Base-by-base conservation (phyloP, 1,140 invertebrate species). In the Dolichoris vasculosae region DNA sequence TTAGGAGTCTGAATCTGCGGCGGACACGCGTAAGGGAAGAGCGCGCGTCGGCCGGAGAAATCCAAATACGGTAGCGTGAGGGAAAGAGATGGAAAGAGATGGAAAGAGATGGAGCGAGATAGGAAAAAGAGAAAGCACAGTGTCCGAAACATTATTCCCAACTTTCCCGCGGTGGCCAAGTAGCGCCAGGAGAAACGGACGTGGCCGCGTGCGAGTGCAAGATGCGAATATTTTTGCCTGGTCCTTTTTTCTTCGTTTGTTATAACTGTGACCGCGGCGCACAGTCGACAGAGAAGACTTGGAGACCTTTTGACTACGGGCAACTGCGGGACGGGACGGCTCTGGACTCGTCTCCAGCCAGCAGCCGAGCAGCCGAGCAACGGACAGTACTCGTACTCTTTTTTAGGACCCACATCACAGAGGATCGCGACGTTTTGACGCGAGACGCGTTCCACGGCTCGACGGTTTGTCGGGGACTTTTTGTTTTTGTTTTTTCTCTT, bases 1-100 rank as follows among this genome's bases (percentile, higher is more conserved):
- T 95, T 95, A 95, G 94, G 94, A 94, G 94, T 94, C 94, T 94
- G 94, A 94, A 95, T 95, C 94, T 95, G 94, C 93, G 94, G 94
- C 94, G 94, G 94, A 95, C 94, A 95, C 94, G 94, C 94, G 94
- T 94, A 94, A 94, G 94, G 94, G 94, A 92, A 91, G 89, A 89
- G 89, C 87, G 87, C 87, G 87, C 87, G 90, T 87, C 85, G 83
- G 87, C 90, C 76, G 30, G 55, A 67, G 78, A 64, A 59, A 51
- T 30, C 90, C 90, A 90, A 90, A 89, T 89, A 86, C 40, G 38
- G 32, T 46, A 40, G 83, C 73, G 79, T 79, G 69, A 38, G 59
- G 78, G 64, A 76, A 59, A 85, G 64, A 69, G 64, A 87, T 35
- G n/a, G 67, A 84, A 63, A 81, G 78, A 67, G 78, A 80, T 51